Conservation (phyloP, 2,888 invertebrate species). For the Eucriotettix oculatus region DNA sequence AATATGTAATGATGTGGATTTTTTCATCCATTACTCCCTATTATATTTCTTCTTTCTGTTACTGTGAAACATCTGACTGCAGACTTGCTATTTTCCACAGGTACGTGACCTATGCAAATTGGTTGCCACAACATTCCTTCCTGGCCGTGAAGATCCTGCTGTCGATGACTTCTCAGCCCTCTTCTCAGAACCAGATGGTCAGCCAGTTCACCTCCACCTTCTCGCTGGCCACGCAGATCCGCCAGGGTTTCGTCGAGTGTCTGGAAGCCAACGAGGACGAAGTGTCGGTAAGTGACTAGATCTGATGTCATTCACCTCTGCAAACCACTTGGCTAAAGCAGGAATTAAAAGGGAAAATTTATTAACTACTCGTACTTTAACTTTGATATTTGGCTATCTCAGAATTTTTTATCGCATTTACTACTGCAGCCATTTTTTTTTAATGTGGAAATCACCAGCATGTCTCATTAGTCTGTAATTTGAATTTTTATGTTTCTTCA, state of each 20-base stretch:
- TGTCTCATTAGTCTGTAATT: too few species aligned
- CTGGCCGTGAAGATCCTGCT: slow-evolving; percentile 54
- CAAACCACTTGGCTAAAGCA: not conserved
- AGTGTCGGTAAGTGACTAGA: not conserved
- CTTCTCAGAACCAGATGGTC: slow-evolving; percentile 51
- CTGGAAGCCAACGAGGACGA: slow-evolving; percentile 44
- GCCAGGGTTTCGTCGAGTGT: slow-evolving; percentile 77
- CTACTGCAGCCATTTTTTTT: too few species aligned
- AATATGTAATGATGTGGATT: too few species aligned
- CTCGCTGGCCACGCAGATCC: slow-evolving; percentile 38
- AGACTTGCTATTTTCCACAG: slow-evolving; percentile 17
- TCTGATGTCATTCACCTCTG: not conserved
- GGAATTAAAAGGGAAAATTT: too few species aligned
- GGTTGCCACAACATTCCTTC: slow-evolving; percentile 48
- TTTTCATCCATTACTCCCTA: too few species aligned
- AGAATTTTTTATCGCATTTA: too few species aligned
- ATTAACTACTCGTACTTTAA: too few species aligned
- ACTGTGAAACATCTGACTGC: not conserved
- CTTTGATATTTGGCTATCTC: too few species aligned
- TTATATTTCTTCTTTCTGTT: not conserved
- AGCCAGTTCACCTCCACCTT: slow-evolving; percentile 53
- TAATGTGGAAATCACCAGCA: too few species aligned
- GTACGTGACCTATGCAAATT: slow-evolving; percentile 49
- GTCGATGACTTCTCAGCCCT: slow-evolving; percentile 44
- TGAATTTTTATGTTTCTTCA: too few species aligned